These are phyloP conservation scores for Heliornis fulica DNA, from an alignment of 2,113 vertebrate genomes.

Conservation along the genomic window DNA sequence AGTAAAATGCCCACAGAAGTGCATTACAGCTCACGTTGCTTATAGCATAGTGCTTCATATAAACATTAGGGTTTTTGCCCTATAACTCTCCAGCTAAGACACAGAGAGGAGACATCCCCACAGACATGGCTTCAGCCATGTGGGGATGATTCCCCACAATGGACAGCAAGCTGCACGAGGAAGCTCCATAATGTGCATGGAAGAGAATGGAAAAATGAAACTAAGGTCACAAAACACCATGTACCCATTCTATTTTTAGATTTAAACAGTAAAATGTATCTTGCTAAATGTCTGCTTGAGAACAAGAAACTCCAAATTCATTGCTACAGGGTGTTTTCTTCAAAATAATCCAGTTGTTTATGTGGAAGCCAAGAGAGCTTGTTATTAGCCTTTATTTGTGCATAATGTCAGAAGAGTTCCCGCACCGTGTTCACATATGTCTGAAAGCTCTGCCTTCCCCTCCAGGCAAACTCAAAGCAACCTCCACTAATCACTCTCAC, in stretches of 20 bases:
- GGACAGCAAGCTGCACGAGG: conserved; percentile 10
- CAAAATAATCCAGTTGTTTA: not conserved
- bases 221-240: conserved; percentile 33
- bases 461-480: not conserved
- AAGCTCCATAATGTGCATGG: not conserved
- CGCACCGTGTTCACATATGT: fast-evolving
- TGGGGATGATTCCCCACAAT: no score
- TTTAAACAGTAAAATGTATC: conserved; percentile 4
- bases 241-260: conserved; percentile 58
- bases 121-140: not conserved
- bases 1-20: not conserved
- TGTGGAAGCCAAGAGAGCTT: not conserved
- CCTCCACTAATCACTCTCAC: not conserved
- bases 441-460: not conserved
- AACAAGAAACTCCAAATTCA: not conserved
- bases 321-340: not conserved
- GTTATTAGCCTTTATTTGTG: not conserved
- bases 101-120: not conserved
- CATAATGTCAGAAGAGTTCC: not conserved
- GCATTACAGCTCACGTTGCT: not conserved
- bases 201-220: conserved; percentile 45
- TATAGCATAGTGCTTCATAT: not conserved
- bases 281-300: conserved; percentile 9
- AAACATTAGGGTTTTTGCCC: not conserved
- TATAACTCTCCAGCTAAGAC: not conserved